These are phyloP conservation scores for Struthidea cinerea DNA, from an alignment of 2,113 vertebrate species.

Conservation along the genomic window DNA sequence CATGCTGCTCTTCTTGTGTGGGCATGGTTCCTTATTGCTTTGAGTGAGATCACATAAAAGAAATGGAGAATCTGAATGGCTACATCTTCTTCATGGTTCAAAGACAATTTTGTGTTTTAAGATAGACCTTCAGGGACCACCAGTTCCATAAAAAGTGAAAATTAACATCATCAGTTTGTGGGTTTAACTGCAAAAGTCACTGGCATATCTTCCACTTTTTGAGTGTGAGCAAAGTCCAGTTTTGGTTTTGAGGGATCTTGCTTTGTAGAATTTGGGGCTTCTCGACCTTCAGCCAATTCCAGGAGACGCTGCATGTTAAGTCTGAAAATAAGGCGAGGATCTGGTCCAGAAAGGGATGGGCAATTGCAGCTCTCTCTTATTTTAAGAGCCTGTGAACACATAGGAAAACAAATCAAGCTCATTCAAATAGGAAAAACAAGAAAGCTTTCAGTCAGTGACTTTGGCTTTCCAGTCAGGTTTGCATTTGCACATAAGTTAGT, in stretches of 20 bases:
- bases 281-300: constrained; percentile 55
- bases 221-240: constrained; percentile 21
- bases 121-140: neutral
- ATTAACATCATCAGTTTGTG: neutral
- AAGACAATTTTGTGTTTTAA: neutral
- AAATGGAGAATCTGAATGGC: neutral
- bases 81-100: constrained; percentile 8
- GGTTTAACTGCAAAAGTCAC: constrained; percentile 57
- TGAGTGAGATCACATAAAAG: neutral
- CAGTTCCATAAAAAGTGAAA: neutral
- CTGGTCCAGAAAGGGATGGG: constrained; percentile 80
- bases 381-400: constrained; percentile 84
- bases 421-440: neutral
- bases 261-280: constrained; percentile 10
- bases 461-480: neutral
- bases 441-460: neutral
- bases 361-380: constrained; percentile 86
- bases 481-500: neutral
- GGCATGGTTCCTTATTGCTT: neutral
- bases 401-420: constrained; percentile 35
- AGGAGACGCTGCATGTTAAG: constrained; percentile 74
- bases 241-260: constrained; percentile 41
- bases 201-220: constrained; percentile 62
- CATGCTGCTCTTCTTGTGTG: neutral
- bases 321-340: constrained; percentile 85